These are phyloP conservation scores for Otolemur garnettii DNA, from an alignment of 2,113 vertebrate species.

Conservation along the genomic window DNA sequence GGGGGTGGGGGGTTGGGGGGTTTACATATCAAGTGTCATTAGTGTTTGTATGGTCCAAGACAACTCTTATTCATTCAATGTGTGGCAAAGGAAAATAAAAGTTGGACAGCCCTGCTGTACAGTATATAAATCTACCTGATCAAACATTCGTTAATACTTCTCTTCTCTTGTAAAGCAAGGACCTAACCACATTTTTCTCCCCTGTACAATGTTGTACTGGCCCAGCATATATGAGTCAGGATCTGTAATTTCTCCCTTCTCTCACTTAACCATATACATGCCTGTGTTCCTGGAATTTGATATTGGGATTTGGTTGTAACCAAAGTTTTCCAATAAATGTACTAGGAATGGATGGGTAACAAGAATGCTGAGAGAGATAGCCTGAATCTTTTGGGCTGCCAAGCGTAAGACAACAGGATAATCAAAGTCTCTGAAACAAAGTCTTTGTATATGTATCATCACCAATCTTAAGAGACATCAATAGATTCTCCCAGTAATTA, in stretches of 20 bases:
- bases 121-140: not conserved
- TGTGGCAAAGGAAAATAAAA: too few species aligned
- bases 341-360: not conserved
- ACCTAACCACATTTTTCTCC: constrained; percentile 2
- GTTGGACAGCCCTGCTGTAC: not conserved
- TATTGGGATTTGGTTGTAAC: not conserved
- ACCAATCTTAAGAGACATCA: constrained; percentile 17
- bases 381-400: not conserved
- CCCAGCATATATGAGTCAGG: not conserved
- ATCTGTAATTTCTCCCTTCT: not conserved
- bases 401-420: not conserved
- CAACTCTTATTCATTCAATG: too few species aligned
- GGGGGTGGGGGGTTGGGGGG: too few species aligned
- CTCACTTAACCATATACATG: not conserved
- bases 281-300: constrained; percentile 19
- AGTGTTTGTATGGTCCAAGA: too few species aligned
- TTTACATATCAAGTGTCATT: too few species aligned
- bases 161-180: constrained; percentile 33
- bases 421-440: not conserved
- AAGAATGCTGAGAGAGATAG: not conserved
- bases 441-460: not conserved
- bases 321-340: not conserved
- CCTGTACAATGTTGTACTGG: not conserved
- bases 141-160: constrained; percentile 48
- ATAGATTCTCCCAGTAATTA: constrained; percentile 10